These are phyloP conservation scores for Lampris incognitus DNA, from an alignment of 2,113 vertebrate genomes.

Conservation along the genomic window DNA sequence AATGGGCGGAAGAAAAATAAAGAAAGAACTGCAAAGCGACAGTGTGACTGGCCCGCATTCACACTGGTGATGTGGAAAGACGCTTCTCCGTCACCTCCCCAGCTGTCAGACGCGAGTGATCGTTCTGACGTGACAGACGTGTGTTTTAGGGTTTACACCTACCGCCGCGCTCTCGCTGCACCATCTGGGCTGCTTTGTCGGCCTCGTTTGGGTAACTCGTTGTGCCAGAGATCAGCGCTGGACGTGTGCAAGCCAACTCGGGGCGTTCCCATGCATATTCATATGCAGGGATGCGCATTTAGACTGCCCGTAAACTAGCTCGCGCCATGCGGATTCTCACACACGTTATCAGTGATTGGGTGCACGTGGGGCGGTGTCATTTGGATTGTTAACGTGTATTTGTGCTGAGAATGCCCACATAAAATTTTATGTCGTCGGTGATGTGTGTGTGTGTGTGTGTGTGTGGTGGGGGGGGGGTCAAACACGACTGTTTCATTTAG, in stretches of 20 bases:
- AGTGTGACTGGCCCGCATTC: too few relatives aligned
- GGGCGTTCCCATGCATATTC: not conserved
- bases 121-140: slow-evolving; percentile 54
- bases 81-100: slow-evolving; percentile 28
- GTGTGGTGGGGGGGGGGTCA: not conserved
- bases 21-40: too few relatives aligned
- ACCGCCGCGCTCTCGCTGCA: slow-evolving; percentile 22
- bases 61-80: not conserved
- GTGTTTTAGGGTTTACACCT: slow-evolving; percentile 41
- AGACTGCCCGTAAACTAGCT: not conserved
- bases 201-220: not conserved
- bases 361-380: too few relatives aligned
- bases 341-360: not conserved
- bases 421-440: not conserved
- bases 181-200: slow-evolving; percentile 27
- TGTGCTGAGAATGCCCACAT: not conserved
- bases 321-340: not conserved
- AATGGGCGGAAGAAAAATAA: too few relatives aligned
- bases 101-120: slow-evolving; percentile 26
- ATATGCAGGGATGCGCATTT: slow-evolving; percentile 1
- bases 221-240: not conserved
- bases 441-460: not conserved
- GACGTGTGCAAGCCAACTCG: not conserved
- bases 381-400: too few relatives aligned
- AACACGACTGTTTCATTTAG: too few relatives aligned